Evolutionary conservation across 2,113 vertebrate genomes (phyloP), one percentile per base, ranked within the genome.

Genomic region (Rhinopomastus cyanomelas): DNA sequence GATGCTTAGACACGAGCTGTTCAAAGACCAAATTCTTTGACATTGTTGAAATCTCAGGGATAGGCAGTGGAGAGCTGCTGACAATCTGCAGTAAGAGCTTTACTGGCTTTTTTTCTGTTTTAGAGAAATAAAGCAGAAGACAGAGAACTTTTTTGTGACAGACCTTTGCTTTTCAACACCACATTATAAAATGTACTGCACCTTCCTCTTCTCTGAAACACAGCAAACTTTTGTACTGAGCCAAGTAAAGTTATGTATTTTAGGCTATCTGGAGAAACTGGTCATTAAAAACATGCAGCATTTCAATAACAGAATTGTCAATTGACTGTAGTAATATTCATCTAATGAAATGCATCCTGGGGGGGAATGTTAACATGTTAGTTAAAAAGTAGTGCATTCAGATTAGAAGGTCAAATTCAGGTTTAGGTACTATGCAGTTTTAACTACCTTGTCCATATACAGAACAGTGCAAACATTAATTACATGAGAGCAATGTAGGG

Each of bases 281-380:
- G 9, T 83, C 52, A 74, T 56, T 83, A 89, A 87, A 94, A 92
- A 81, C 85, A 83, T 66, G 85, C 8, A 42, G 60, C 46, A 85
- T 83, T 94, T 89, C 60, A 81, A 66, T 83, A 72, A 68, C 36
- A 87, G 51, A 91, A 55, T 83, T 89, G 73, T 81, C 29, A 83
- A 85, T 91, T 75, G 57, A 60, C 55, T 52, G 60, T 77, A 83
- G 83, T 80, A 73, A 85, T 64, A 34, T 83, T 88, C 1, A 12
- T 78, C 62, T 92, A 85, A 89, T 88, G 83, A 91, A 95, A 88
- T 56, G 29, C 16, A 74, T 71, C 48, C 44, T 48, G 46, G 7
- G 8, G 6, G 53, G 53, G 30, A 36, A 55, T 29, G 19, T 49
- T 85, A 85, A 61, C 61, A 76, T 29, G 27, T 80, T 80, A 80